phyloP scores from a whole-genome alignment of 2,113 vertebrate genomes.

The Rissa tridactyla region DNA sequence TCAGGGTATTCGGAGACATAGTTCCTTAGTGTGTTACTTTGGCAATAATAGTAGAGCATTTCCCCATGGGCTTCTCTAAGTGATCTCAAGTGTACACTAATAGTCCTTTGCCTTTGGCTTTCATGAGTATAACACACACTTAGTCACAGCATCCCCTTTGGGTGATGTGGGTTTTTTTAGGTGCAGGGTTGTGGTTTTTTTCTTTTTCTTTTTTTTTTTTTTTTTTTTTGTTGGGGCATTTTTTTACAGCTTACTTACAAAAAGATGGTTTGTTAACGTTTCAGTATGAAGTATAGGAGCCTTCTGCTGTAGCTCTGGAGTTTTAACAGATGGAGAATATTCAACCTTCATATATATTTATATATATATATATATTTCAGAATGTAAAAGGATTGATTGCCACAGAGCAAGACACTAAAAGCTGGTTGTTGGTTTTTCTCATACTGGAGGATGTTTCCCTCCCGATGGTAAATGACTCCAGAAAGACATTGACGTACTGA shows the following conservation, averaged over 20 bases:
- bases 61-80: constrained; percentile 38
- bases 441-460: background rate
- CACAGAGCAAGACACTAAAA: background rate
- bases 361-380: background rate
- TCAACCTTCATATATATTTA: background rate
- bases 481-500: background rate
- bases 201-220: background rate
- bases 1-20: constrained; percentile 4
- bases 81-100: constrained; percentile 62
- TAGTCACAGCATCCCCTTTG: constrained; percentile 10
- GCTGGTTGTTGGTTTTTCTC: background rate
- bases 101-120: constrained; percentile 45
- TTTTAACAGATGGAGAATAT: constrained; percentile 41
- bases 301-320: background rate
- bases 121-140: background rate
- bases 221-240: no score
- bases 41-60: background rate
- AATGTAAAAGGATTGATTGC: background rate
- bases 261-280: background rate
- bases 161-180: background rate
- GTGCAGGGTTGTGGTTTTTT: fast-evolving
- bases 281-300: background rate
- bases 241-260: background rate
- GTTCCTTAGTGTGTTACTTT: constrained; percentile 25
- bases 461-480: background rate